These are phyloP conservation scores for Pseudotriccus pelzelni DNA, from an alignment of 2,797 vertebrate species.

Conservation along the genomic window DNA sequence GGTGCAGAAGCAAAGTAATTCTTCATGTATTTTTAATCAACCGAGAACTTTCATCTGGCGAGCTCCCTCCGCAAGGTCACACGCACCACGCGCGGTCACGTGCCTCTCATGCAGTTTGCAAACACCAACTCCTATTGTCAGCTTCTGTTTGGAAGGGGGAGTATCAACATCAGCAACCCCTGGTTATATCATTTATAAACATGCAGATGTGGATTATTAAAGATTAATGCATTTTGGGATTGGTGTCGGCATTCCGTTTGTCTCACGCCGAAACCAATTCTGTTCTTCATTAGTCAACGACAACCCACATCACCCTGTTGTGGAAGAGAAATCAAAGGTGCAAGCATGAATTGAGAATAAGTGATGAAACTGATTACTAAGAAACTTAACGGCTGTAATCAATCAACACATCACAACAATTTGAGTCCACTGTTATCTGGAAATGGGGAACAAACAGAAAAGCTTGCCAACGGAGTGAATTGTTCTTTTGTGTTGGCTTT, in stretches of 20 bases:
- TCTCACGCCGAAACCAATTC: constrained; percentile 81
- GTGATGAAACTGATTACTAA: constrained; percentile 77
- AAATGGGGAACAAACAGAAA: constrained; percentile 36
- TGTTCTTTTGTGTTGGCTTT: constrained; percentile 15
- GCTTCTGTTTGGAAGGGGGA: constrained; percentile 74
- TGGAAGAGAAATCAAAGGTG: constrained; percentile 78
- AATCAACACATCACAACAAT: constrained; percentile 76
- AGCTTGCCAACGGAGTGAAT: not conserved
- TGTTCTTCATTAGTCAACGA: constrained; percentile 83
- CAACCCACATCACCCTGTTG: constrained; percentile 76
- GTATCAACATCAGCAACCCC: constrained; percentile 70
- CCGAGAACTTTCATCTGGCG: constrained; percentile 30
- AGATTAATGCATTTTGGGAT: constrained; percentile 83
- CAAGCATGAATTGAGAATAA: constrained; percentile 71
- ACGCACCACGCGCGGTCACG: not conserved
- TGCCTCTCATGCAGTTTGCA: constrained; percentile 53
- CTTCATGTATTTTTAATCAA: constrained; percentile 65
- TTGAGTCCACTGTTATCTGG: constrained; percentile 44
- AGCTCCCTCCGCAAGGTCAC: constrained; percentile 69
- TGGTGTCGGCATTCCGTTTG: constrained; percentile 81
- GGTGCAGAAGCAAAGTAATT: not conserved
- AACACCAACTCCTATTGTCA: constrained; percentile 71
- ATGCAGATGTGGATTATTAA: constrained; percentile 83
- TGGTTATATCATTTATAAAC: constrained; percentile 80
- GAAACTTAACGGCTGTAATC: constrained; percentile 76